Conservation (phyloP, 2,888 invertebrate species). For the Gymnoscelis rufifasciata region DNA sequence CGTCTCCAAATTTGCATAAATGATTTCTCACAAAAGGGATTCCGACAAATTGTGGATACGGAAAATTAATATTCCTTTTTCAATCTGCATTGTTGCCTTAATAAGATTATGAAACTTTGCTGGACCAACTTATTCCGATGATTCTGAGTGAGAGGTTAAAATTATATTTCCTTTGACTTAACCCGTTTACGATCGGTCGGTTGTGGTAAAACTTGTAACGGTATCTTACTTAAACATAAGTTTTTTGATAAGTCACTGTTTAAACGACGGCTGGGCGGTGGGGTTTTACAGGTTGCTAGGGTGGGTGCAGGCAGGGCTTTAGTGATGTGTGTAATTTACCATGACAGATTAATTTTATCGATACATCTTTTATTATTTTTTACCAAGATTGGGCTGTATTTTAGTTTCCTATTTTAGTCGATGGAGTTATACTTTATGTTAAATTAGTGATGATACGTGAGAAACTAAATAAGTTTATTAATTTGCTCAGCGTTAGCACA, state of each 20-base stretch:
- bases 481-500: too few relatives aligned
- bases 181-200: slow-evolving; percentile 32
- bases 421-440: too few relatives aligned
- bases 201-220: slow-evolving; percentile 62
- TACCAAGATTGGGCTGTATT: too few relatives aligned
- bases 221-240: slow-evolving; percentile 73
- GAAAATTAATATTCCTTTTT: slow-evolving; percentile 36
- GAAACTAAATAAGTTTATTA: too few relatives aligned
- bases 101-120: slow-evolving; percentile 40
- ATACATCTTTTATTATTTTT: background rate
- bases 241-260: slow-evolving; percentile 78
- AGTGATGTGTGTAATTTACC: slow-evolving; percentile 44
- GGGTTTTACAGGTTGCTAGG: slow-evolving; percentile 68
- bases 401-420: too few relatives aligned
- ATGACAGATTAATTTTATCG: slow-evolving; percentile 11
- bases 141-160: too few relatives aligned
- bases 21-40: slow-evolving; percentile 28
- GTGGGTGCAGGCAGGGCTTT: slow-evolving; percentile 49
- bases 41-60: slow-evolving; percentile 23
- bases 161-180: too few relatives aligned
- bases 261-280: slow-evolving; percentile 68
- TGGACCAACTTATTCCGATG: slow-evolving; percentile 25
- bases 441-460: too few relatives aligned
- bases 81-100: slow-evolving; percentile 37
- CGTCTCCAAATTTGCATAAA: slow-evolving; percentile 31